Evolutionary conservation across 2,797 vertebrate genomes (phyloP).

Genomic region (Mormyrops boulengeri): DNA sequence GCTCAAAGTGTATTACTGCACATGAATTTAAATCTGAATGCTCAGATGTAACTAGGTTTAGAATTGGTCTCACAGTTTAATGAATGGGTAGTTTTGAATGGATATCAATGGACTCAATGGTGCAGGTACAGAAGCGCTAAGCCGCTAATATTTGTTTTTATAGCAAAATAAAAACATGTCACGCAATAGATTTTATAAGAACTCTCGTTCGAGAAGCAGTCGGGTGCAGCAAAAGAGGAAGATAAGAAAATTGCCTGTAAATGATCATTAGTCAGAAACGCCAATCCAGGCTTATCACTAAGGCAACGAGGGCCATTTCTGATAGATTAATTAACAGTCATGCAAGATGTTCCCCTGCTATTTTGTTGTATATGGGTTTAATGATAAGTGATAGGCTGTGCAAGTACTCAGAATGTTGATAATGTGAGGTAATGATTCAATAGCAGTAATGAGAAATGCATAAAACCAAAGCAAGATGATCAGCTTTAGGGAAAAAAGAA

Average conservation of each 20-base stretch:
- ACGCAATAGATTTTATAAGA: background rate
- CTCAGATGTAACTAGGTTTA: background rate
- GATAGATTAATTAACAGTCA: conserved; percentile 16
- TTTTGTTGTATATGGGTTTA: conserved; percentile 12
- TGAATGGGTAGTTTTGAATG: background rate
- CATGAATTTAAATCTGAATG: conserved; percentile 7
- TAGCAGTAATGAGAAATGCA: background rate
- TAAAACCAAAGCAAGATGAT: background rate
- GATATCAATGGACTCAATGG: background rate
- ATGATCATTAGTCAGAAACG: conserved; percentile 12
- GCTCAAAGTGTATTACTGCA: background rate
- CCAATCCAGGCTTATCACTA: conserved; percentile 9
- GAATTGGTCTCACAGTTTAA: background rate
- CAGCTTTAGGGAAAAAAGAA: background rate
- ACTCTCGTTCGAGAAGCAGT: background rate
- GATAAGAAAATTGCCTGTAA: conserved; percentile 18
- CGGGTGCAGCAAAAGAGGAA: background rate
- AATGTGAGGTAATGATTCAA: conserved; percentile 2
- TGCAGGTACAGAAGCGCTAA: background rate
- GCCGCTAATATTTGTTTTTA: background rate
- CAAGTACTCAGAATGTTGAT: conserved; percentile 1
- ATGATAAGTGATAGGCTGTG: conserved; percentile 8
- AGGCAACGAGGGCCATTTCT: conserved; percentile 14
- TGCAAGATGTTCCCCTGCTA: conserved; percentile 13
- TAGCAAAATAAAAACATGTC: background rate